Conservation (phyloP, 2,113 vertebrate genomes). For the Chaetodon trifascialis region DNA sequence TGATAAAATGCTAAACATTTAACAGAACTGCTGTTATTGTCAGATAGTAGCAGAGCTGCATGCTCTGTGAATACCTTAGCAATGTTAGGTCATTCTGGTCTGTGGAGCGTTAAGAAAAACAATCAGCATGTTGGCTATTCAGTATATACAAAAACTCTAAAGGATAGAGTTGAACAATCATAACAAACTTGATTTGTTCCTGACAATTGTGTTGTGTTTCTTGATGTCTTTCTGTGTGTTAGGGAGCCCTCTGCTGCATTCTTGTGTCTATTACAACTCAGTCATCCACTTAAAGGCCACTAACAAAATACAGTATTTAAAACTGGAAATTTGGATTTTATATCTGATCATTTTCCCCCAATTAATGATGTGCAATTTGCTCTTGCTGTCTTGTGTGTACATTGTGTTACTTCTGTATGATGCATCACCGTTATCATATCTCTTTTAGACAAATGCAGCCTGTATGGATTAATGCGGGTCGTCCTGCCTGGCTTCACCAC, state of each 20-base stretch:
- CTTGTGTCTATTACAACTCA: constrained; percentile 11
- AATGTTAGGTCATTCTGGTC: neutral
- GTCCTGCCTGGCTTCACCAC: neutral
- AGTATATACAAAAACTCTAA: neutral
- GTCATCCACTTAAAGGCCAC: neutral
- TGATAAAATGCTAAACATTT: too few species aligned
- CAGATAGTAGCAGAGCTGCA: neutral
- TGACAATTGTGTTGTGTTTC: neutral
- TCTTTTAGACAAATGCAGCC: constrained; percentile 22
- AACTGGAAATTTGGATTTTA: neutral
- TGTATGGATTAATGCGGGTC: neutral
- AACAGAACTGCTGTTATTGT: too few species aligned
- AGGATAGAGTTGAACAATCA: neutral
- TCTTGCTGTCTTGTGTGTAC: neutral
- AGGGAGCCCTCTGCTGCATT: constrained; percentile 25
- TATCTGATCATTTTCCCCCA: too few species aligned
- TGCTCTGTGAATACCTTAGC: neutral
- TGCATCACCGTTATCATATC: neutral
- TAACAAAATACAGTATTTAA: neutral
- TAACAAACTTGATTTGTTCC: neutral
- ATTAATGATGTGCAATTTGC: neutral
- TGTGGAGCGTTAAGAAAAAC: neutral
- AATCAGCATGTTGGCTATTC: neutral
- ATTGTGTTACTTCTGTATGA: neutral
- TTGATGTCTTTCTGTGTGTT: neutral